Evolutionary conservation across 2,888 invertebrate genomes (phyloP).

Genomic region (Lasioglossum marginatum): DNA sequence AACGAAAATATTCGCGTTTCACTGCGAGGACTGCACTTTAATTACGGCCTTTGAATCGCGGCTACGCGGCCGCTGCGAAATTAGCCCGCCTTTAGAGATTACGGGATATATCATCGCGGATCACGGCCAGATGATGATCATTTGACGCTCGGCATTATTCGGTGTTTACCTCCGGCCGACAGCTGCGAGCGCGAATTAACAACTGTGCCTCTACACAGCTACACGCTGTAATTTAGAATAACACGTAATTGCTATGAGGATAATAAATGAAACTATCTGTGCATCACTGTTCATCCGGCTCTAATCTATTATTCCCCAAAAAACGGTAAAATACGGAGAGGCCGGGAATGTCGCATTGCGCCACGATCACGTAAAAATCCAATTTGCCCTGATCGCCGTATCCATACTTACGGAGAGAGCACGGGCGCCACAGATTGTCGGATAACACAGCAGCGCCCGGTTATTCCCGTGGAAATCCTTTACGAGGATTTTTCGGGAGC

Average conservation of each 20-base stretch:
- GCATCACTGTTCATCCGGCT: too few relatives aligned
- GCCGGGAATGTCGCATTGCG: neutral
- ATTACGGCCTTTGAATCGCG: constrained; percentile 43
- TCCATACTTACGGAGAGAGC: neutral
- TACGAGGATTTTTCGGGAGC: constrained; percentile 7
- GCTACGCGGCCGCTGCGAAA: neutral
- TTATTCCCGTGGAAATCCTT: constrained; percentile 12
- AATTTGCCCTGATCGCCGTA: neutral
- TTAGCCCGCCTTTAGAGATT: neutral
- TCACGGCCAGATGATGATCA: constrained; percentile 3
- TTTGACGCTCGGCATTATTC: neutral
- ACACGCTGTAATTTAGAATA: neutral
- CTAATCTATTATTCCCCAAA: neutral
- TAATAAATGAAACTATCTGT: too few relatives aligned
- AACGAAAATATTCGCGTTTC: constrained; percentile 44
- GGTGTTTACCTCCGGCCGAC: neutral
- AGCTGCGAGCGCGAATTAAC: neutral
- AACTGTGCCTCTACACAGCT: neutral
- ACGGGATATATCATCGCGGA: constrained; percentile 8
- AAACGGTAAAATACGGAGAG: neutral
- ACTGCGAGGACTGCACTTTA: constrained; percentile 20
- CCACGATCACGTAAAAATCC: neutral
- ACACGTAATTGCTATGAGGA: neutral
- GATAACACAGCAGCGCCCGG: neutral
- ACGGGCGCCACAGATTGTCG: neutral